These are phyloP conservation scores for Dynastes grantii DNA, from an alignment of 2,888 invertebrate genomes.

Conservation along the genomic window DNA sequence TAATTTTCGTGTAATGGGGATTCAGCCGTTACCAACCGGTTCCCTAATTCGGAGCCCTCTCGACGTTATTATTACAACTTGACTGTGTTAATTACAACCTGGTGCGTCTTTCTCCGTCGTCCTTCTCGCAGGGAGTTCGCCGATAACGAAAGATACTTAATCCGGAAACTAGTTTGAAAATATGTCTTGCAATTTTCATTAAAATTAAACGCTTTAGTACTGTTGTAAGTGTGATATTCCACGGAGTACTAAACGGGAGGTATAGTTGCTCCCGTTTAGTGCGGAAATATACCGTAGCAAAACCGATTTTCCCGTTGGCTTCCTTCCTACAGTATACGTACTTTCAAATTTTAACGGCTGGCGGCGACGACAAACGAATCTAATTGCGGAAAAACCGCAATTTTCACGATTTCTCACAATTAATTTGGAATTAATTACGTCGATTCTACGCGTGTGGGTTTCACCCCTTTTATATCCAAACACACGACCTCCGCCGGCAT, in stretches of 20 bases:
- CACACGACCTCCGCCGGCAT: background rate
- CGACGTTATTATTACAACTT: constrained; percentile 62
- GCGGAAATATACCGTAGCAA: background rate
- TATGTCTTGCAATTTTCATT: constrained; percentile 31
- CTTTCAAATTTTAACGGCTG: constrained; percentile 7
- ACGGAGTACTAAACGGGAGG: background rate
- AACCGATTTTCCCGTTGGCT: constrained; percentile 1
- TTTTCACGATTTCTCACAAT: constrained; percentile 34
- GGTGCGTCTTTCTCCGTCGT: constrained; percentile 46
- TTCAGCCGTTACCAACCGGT: constrained; percentile 59
- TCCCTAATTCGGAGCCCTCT: constrained; percentile 61
- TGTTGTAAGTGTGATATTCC: background rate
- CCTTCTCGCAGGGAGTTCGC: constrained; percentile 15
- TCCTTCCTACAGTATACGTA: background rate
- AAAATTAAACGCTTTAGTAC: constrained; percentile 21
- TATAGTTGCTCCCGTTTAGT: background rate
- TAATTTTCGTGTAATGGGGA: constrained; percentile 63
- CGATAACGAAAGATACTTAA: constrained; percentile 54
- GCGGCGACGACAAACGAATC: background rate
- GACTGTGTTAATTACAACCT: constrained; percentile 62
- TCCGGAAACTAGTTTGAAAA: background rate
- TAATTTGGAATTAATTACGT: constrained; percentile 31
- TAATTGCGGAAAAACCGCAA: constrained; percentile 40
- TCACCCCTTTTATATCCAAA: background rate
- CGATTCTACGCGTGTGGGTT: background rate